These are phyloP conservation scores for Grantiella picta DNA, from an alignment of 2,113 vertebrate genomes.

Conservation along the genomic window DNA sequence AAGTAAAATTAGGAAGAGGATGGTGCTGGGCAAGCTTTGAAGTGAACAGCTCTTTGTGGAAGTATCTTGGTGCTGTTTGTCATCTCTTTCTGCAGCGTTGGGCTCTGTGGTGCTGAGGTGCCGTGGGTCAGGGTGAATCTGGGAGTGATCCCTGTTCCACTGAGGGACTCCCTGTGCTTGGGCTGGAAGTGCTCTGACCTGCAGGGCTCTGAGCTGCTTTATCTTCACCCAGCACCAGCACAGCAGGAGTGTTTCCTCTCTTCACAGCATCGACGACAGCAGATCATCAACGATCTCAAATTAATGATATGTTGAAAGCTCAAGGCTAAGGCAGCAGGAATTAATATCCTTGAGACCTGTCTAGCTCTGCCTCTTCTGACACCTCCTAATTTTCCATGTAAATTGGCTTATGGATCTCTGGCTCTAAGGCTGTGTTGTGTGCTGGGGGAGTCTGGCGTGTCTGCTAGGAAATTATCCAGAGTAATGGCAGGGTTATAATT, in stretches of 20 bases:
- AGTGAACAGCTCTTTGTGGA: neutral
- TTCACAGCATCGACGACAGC: neutral
- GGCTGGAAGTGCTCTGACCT: neutral
- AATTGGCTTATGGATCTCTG: constrained; percentile 39
- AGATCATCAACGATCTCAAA: neutral
- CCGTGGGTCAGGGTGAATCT: neutral
- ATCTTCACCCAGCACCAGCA: neutral
- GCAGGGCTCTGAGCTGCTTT: neutral
- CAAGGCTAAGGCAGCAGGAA: constrained; percentile 18
- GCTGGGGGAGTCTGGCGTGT: neutral
- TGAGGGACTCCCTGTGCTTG: fast-evolving
- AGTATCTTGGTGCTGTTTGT: neutral
- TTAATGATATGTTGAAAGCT: constrained; percentile 48
- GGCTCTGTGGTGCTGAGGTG: neutral
- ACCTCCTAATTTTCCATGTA: constrained; percentile 56
- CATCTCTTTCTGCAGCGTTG: neutral
- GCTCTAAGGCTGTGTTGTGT: constrained; percentile 9
- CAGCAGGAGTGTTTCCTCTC: neutral
- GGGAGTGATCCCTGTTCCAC: fast-evolving
- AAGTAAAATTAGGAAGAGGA: neutral
- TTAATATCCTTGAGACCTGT: constrained; percentile 58
- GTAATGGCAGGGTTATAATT: constrained; percentile 6
- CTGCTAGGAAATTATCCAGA: neutral
- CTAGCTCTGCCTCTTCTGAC: constrained; percentile 35
- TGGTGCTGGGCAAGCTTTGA: neutral